phyloP scores from a whole-genome alignment of 1,140 invertebrate genomes.

The Lepidurus arcticus region DNA sequence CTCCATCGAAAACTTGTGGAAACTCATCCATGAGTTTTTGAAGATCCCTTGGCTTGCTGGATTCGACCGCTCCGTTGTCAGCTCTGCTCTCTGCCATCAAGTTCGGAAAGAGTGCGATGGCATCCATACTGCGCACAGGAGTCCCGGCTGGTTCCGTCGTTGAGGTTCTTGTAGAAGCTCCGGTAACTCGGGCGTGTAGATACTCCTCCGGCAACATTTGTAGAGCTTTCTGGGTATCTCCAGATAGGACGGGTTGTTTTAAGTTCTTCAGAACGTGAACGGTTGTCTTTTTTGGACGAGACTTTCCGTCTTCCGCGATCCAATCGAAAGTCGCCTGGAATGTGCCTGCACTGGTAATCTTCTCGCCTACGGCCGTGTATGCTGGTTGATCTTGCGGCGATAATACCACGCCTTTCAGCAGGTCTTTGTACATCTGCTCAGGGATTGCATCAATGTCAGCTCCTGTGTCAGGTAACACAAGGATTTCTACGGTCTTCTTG shows the following conservation, averaged over 20 bases:
- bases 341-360: too few relatives aligned
- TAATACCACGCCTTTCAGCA: too few relatives aligned
- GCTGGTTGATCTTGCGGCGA: too few relatives aligned
- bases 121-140: background rate
- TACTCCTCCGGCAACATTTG: constrained; percentile 16
- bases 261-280: constrained; percentile 24
- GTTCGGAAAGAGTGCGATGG: background rate
- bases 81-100: background rate
- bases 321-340: too few relatives aligned
- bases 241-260: background rate
- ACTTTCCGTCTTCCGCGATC: too few relatives aligned
- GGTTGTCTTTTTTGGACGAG: background rate
- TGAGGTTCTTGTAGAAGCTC: background rate
- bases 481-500: too few relatives aligned
- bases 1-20: constrained; percentile 12
- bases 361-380: too few relatives aligned
- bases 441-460: too few relatives aligned
- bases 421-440: too few relatives aligned
- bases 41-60: background rate
- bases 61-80: background rate
- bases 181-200: constrained; percentile 2
- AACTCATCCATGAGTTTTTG: constrained; percentile 16
- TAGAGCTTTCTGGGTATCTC: background rate
- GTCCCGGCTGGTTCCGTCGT: background rate
- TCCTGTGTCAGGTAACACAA: too few relatives aligned